Conservation (phyloP, 2,797 vertebrate genomes). For the Psittacula echo region DNA sequence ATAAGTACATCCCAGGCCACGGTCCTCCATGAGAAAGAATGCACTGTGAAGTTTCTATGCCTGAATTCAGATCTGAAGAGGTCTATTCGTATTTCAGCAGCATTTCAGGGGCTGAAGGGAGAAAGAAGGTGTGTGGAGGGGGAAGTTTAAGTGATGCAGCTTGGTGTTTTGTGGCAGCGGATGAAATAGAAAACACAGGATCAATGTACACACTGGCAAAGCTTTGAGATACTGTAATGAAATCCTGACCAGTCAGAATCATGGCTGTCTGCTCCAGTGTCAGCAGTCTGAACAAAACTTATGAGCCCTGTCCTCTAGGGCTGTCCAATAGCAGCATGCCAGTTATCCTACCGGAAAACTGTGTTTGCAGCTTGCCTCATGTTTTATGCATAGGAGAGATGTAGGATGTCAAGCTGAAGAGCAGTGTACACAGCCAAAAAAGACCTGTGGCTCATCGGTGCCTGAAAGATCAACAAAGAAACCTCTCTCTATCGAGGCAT, state of each 20-base stretch:
- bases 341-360: neutral
- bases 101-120: neutral
- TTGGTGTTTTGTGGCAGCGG: neutral
- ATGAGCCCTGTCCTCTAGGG: neutral
- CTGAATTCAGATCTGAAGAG: neutral
- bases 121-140: neutral
- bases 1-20: neutral
- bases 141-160: neutral
- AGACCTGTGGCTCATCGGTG: neutral
- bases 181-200: neutral
- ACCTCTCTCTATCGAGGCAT: accelerated
- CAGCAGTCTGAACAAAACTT: neutral
- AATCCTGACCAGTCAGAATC: neutral
- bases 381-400: neutral
- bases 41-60: accelerated
- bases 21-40: accelerated
- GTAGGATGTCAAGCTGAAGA: neutral
- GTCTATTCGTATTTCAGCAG: neutral
- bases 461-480: neutral
- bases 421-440: neutral
- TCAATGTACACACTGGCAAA: neutral
- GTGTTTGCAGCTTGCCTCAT: neutral
- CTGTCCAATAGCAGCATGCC: neutral
- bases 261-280: neutral
- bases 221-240: neutral